phyloP scores from a whole-genome alignment of 2,797 vertebrate species.

The Hemitrygon akajei region DNA sequence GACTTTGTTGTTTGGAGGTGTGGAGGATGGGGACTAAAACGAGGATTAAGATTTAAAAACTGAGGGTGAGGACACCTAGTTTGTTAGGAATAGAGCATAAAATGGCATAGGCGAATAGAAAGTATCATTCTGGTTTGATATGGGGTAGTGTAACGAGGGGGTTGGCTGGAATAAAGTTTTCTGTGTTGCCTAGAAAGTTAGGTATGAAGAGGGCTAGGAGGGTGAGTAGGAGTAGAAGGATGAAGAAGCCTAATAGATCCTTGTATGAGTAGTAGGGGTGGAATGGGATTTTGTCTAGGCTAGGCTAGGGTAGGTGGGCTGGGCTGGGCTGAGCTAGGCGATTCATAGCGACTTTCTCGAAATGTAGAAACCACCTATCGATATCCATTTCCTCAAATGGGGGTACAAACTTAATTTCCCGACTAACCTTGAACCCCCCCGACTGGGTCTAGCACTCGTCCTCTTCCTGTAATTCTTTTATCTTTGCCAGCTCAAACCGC shows the following conservation, averaged over 20 bases:
- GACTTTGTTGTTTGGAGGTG: constrained; percentile 43
- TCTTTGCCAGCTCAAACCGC: too few relatives aligned
- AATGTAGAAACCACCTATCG: too few relatives aligned
- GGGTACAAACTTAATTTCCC: too few relatives aligned
- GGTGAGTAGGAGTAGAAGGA: not conserved
- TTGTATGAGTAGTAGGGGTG: too few relatives aligned
- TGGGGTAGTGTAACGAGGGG: not conserved
- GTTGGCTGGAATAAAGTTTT: constrained; percentile 52
- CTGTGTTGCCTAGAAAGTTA: constrained; percentile 45
- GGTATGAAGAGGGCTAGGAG: constrained; percentile 26
- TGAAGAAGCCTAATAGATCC: too few relatives aligned
- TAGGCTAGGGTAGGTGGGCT: accelerated
- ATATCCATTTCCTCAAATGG: too few relatives aligned
- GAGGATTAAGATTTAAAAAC: constrained; percentile 31
- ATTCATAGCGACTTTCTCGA: too few relatives aligned
- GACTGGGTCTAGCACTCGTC: too few relatives aligned
- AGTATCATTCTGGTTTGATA: constrained; percentile 51
- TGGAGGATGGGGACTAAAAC: constrained; percentile 39
- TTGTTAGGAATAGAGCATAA: constrained; percentile 43
- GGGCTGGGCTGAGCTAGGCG: too few relatives aligned
- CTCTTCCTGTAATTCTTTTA: too few relatives aligned
- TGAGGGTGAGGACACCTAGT: not conserved
- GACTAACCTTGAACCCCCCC: too few relatives aligned
- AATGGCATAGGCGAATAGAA: constrained; percentile 48
- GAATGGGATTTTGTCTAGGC: constrained; percentile 45